These are phyloP conservation scores for Abrostola tripartita DNA, from an alignment of 2,888 invertebrate genomes.

Conservation along the genomic window DNA sequence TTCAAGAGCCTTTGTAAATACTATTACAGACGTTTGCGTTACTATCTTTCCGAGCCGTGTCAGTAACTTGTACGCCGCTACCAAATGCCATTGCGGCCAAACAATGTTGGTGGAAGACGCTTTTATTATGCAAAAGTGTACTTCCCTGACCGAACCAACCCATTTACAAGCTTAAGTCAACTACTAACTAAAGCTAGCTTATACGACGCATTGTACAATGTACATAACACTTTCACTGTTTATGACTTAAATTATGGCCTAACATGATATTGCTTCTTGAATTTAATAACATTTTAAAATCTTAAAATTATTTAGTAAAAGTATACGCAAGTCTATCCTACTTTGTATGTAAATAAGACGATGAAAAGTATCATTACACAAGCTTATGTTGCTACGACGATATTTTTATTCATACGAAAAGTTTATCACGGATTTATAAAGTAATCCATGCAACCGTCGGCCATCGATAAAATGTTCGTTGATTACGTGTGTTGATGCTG, in stretches of 20 bases:
- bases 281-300: too few species aligned
- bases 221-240: neutral
- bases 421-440: neutral
- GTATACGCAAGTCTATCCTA: neutral
- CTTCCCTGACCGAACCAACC: constrained; percentile 1
- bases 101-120: neutral
- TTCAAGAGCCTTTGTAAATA: neutral
- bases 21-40: neutral
- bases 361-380: neutral
- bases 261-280: too few species aligned
- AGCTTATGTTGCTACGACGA: neutral
- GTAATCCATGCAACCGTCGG: constrained; percentile 21
- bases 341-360: too few species aligned
- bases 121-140: neutral
- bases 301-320: neutral
- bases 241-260: neutral
- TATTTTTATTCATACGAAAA: neutral
- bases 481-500: constrained; percentile 45
- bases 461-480: constrained; percentile 38
- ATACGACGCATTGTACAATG: neutral
- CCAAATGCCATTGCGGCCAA: neutral
- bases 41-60: neutral
- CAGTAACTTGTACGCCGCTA: neutral
- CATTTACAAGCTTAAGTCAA: constrained; percentile 1
- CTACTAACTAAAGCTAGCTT: neutral